Base-by-base conservation (phyloP, 2,113 vertebrate species). In the Porphyrio hochstetteri region DNA sequence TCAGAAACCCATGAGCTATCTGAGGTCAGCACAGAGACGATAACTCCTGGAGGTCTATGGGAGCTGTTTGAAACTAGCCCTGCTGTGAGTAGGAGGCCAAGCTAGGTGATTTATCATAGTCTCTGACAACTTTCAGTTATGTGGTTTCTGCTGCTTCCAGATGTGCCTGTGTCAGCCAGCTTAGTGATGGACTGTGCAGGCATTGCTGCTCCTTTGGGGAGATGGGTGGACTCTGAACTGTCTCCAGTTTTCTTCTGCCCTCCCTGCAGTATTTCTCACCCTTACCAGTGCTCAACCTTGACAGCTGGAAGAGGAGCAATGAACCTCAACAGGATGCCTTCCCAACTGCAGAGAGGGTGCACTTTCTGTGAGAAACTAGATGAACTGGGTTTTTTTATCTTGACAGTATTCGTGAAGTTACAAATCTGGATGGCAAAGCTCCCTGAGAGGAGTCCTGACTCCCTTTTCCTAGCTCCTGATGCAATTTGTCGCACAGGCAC, bases 391-490 rank as follows among this genome's bases (percentile, higher is more conserved):
- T 24, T n/a, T 48, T 24, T 46, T 18, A 64, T 13, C 23, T 53
- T 29, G 16, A 17, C 13, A 17, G 2, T 4, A 4, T 29, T 72
- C 42, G 68, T 13, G 6, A 29, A 48, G n/a, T 74, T 44, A 36
- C 9, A 28, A 56, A 44, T 13, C 7, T 36, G 74, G 12, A 31
- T 55, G 35, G 16, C 6, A 7, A 2, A 35, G 23, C 4, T 76
- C 31, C 44, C 13, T 0, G 0, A 2, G 5, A 55, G 44, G 42
- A 57, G 33, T 36, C 16, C 44, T 78, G 44, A 11, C 13, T 8
- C 25, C 3, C 5, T 67, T 67, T 8, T 64, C 38, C 35, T 17
- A 0, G 0, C 8, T 65, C 7, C 28, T 2, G 0, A 11, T 2
- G 2, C 2, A 0, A 35, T 4, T 31, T 9, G 60, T 13, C 19